Percentiles rank a stretch among this genome's conserved stretches.
Evolutionary conservation across 1,140 invertebrate species (phyloP).

Genomic region (Macrostomum lignano): DNA sequence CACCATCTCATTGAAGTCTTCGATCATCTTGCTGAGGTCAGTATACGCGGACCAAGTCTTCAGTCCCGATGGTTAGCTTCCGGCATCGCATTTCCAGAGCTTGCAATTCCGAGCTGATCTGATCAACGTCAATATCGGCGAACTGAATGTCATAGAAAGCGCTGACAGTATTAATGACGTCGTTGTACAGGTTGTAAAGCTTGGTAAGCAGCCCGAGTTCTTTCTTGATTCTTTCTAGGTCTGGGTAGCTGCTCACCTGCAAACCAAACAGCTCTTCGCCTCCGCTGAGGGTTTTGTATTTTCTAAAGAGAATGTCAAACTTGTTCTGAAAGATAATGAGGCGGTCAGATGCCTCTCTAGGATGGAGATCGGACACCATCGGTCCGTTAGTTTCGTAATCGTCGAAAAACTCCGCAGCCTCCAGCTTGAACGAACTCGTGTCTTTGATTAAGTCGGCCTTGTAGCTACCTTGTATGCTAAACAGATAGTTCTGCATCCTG

Average conservation of each 20-base stretch:
- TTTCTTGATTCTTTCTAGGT: slow-evolving; percentile 63
- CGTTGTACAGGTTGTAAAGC: slow-evolving; percentile 75
- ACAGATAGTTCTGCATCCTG: slow-evolving; percentile 20
- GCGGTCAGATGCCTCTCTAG: slow-evolving; percentile 64
- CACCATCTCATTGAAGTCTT: slow-evolving; percentile 89
- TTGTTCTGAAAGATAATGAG: slow-evolving; percentile 65
- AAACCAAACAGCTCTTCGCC: slow-evolving; percentile 77
- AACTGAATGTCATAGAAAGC: slow-evolving; percentile 84
- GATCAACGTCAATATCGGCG: slow-evolving; percentile 80
- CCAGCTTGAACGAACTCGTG: slow-evolving; percentile 17
- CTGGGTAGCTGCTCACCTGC: slow-evolving; percentile 60
- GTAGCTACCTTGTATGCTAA: slow-evolving; percentile 23
- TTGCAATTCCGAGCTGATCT: slow-evolving; percentile 90
- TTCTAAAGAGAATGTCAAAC: slow-evolving; percentile 78
- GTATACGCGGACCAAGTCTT: slow-evolving; percentile 91
- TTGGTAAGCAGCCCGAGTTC: slow-evolving; percentile 78
- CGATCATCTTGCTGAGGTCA: slow-evolving; percentile 73
- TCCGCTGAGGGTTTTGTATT: slow-evolving; percentile 62
- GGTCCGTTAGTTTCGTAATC: slow-evolving; percentile 37
- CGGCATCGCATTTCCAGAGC: slow-evolving; percentile 42
- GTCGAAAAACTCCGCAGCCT: slow-evolving; percentile 15
- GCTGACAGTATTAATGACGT: slow-evolving; percentile 72
- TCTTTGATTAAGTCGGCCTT: slow-evolving; percentile 20
- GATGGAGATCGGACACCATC: slow-evolving; percentile 60
- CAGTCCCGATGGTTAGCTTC: slow-evolving; percentile 63